Evolutionary conservation across 2,797 vertebrate species (phyloP), one percentile per base, ranked within the genome.

Genomic region (Clamator glandarius): DNA sequence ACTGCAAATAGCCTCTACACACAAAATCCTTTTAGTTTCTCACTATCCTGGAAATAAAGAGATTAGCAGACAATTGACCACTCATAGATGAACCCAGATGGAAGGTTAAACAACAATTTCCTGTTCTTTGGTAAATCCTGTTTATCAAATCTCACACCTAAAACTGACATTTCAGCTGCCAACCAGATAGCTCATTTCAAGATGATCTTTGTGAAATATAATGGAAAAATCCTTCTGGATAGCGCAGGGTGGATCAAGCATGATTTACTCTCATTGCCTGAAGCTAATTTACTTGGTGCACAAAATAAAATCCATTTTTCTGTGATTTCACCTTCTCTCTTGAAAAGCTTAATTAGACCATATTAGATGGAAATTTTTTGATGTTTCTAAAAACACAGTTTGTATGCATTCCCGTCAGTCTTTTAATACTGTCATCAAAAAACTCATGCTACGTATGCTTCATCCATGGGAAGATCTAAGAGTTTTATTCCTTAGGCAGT

Each of bases 301-400:
- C 85, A 88, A 84, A 91, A 92, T 36, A 89, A 92, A 92, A 90
- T 88, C 46, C 3, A 44, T 86, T 94, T 88, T 92, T 83, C 58
- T 85, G 26, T 51, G 82, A 72, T 74, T 87, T 52, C 89, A 11
- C 18, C 31, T 69, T 78, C 39, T 84, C 3, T 90, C 58, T 72
- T 78, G 73, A 81, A 93, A 94, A 84, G n/a, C 58, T 84, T 75
- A 90, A 73, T 84, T 64, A 55, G 19, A 73, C 4, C 20, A 50
- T 33, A 35, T 63, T 88, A 74, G 18, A 78, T 72, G 42, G 54
- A 88, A 19, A 23, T 35, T 86, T n/a, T 80, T 91, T 81, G 76
- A 44, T 2, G 1, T 90, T 84, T 39, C 25, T 78, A 66, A 79
- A 74, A 79, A 44, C 63, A 58, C 21, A 29, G 36, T 78, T 90